Evolutionary conservation across 64 coral and sea anemone species (phyloP), one percentile per base, ranked within the genome.

Genomic region (Montipora capricornis): DNA sequence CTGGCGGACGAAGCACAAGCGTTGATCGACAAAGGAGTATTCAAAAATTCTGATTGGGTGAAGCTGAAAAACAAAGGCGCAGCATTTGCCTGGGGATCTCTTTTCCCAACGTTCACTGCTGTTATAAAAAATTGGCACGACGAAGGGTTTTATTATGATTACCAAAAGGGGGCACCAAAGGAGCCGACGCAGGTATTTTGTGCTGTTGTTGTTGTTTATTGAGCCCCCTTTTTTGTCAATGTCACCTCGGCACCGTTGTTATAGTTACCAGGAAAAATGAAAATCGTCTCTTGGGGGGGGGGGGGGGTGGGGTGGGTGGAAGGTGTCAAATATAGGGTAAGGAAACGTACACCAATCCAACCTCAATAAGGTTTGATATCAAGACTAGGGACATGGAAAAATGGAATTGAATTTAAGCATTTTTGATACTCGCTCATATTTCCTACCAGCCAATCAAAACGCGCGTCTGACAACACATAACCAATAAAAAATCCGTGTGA

Each of bases 81-180:
- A 14, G 87, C 78, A 17, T 88, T 96, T 47, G 95, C 95, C 22
- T 96, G 95, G 95, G 95, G 95, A 5, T 93, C 95, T 9, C 84
- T 96, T 44, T 96, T 96, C 74, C 95, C 95, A 64, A 84, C 95
- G 10, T 96, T 96, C 60, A 93, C 90, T 12, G 84, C 95, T 11
- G 95, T 91, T 8, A 93, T 96, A 52, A 96, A 96, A 44, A 93
- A 91, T 49, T 96, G 95, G 95, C 84, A 96, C 74, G 95, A 96
- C 49, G 95, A 92, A 61, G 84, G 86, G 47, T 22, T 47, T 5
- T 53, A 70, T 74, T 96, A 89, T 45, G 77, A 96, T 77, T 95
- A 82, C 60, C 44, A 95, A 24, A 77, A 85, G 59, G 86, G 70
- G n/a, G 68, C 87, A 78, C 62, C 71, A 49, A 84, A 69, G 61